phyloP scores from a whole-genome alignment of 2,888 invertebrate species.

The Eristalis intricaria region DNA sequence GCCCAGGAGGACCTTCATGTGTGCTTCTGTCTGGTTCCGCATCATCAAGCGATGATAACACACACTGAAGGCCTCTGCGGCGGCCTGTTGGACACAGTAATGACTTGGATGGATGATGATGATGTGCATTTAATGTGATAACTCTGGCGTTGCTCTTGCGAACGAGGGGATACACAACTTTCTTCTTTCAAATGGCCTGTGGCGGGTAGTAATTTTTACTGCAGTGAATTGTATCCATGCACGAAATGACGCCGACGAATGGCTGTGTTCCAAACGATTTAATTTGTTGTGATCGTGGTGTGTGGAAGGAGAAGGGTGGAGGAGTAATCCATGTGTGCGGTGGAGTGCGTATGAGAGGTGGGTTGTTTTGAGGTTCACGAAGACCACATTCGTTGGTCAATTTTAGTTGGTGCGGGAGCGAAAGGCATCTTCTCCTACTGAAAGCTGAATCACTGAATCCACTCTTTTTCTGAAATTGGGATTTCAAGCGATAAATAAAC shows the following conservation, averaged over 20 bases:
- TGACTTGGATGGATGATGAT: slow-evolving; percentile 59
- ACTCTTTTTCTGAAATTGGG: too few species aligned
- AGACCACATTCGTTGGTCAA: too few species aligned
- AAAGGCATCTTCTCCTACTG: too few species aligned
- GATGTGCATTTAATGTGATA: slow-evolving; percentile 61
- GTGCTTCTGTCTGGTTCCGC: not conserved
- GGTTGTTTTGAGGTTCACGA: too few species aligned
- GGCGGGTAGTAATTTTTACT: slow-evolving; percentile 37
- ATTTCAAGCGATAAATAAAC: too few species aligned
- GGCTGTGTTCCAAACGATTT: not conserved
- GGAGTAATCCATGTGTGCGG: too few species aligned
- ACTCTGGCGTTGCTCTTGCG: not conserved
- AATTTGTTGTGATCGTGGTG: not conserved
- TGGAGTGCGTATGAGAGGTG: too few species aligned
- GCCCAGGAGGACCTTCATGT: slow-evolving; percentile 36
- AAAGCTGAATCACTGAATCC: too few species aligned
- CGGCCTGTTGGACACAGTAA: slow-evolving; percentile 6
- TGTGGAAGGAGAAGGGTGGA: not conserved
- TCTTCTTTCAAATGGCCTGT: slow-evolving; percentile 49
- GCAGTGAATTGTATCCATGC: slow-evolving; percentile 17
- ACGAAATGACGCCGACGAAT: not conserved
- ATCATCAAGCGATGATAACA: not conserved
- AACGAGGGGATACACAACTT: slow-evolving; percentile 35
- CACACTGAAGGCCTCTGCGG: not conserved
- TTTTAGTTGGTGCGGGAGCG: too few species aligned